Percentiles rank a stretch among this genome's conserved stretches.
Evolutionary conservation across 2,113 vertebrate genomes (phyloP).

Genomic region (Scartelaos histophorus): DNA sequence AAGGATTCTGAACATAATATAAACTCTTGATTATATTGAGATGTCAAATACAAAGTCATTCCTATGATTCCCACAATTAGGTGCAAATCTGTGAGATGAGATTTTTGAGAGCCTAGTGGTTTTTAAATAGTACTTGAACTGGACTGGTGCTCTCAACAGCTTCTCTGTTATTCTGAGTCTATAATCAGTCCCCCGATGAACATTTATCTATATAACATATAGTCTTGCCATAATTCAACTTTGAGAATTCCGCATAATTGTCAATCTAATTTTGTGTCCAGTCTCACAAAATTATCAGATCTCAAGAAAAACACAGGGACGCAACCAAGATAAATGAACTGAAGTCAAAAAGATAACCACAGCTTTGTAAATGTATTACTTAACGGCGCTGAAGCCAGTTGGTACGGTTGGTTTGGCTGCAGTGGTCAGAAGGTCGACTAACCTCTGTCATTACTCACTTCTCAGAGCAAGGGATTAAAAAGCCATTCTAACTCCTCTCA

Average conservation of each 20-base stretch:
- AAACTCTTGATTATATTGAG: neutral
- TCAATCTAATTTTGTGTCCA: constrained; percentile 50
- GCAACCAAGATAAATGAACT: constrained; percentile 48
- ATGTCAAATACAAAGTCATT: constrained; percentile 14
- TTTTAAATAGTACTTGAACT: constrained; percentile 30
- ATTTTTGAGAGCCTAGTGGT: constrained; percentile 25
- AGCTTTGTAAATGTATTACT: constrained; percentile 22
- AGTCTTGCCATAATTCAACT: constrained; percentile 34
- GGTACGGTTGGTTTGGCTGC: neutral
- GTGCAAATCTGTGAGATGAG: constrained; percentile 38
- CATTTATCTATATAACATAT: constrained; percentile 45
- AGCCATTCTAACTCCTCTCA: constrained; percentile 66
- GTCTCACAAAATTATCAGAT: constrained; percentile 46
- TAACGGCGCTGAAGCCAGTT: constrained; percentile 17
- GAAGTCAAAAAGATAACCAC: constrained; percentile 38
- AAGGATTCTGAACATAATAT: neutral
- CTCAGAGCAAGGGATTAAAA: constrained; percentile 65
- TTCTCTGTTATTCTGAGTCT: constrained; percentile 16
- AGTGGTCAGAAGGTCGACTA: constrained; percentile 43
- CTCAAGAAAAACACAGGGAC: constrained; percentile 49
- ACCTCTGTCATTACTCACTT: constrained; percentile 52
- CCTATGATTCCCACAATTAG: constrained; percentile 12
- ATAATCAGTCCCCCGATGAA: constrained; percentile 45
- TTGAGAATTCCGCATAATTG: constrained; percentile 52
- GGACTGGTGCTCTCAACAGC: constrained; percentile 21